Evolutionary conservation across 2,113 vertebrate species (phyloP), one percentile per base, ranked within the genome.

Genomic region (Pachyramphus minor): DNA sequence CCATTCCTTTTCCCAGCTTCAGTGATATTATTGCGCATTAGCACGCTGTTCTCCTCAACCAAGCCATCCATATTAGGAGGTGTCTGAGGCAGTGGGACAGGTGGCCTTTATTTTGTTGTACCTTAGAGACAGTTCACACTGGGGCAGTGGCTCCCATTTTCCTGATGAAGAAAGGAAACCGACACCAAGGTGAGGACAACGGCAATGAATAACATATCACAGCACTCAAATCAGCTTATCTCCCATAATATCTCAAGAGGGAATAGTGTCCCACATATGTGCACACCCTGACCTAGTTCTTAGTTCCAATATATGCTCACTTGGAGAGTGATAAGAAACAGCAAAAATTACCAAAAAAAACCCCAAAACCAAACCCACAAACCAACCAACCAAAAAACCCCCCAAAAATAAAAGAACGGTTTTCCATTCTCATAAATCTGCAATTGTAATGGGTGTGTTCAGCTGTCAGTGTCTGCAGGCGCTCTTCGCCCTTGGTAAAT

Each of bases 1-100:
- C 99, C 98, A 33, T 99, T 99, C 77, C 92, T 98, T 95, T 98
- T 98, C 88, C 98, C 96, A 3, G 97, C 86, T 41, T 98, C 98
- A 0, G 84, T 4, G 3, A 98, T 97, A 84, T 98, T 98, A 59
- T 72, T 95, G 76, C 94, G 98, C 85, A 93, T 96, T 50, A 97
- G 89, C 86, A 96, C 62, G 1, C 79, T 97, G 77, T 96, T 97
- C 93, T 98, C 98, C 68, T 98, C 98, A 23, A 97, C 76, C 45
- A 97, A 78, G 80, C 97, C 95, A 87, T 98, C 98, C 98, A 98
- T 98, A 53, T 89, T 97, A 92, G 62, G 64, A 93, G 68, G 8
- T 72, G 73, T 77, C 64, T 18, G 13, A 86, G 72, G 49, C 77
- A 64, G 18, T 5, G 30, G 67, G 58, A 76, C 0, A 0, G 12